These are phyloP conservation scores for Aramus guarauna DNA, from an alignment of 2,113 vertebrate species.

Conservation along the genomic window DNA sequence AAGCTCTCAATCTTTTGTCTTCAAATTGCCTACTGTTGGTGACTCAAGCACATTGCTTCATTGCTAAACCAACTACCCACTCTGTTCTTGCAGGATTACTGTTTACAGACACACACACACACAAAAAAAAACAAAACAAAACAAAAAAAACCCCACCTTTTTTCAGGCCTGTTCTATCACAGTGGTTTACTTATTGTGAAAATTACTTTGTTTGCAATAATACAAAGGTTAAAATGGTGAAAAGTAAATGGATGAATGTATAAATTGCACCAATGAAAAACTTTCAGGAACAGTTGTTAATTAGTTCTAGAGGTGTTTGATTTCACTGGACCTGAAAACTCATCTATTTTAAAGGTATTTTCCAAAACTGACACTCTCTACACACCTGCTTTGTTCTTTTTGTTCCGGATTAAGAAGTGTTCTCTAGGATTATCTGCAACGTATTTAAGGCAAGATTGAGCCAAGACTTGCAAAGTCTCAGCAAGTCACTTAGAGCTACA, in stretches of 20 bases:
- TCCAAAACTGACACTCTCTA: neutral
- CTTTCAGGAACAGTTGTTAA: neutral
- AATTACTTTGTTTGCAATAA: no score
- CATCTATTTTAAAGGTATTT: neutral
- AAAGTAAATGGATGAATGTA: neutral
- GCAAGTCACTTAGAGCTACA: neutral
- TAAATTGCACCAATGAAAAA: neutral
- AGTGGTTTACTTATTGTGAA: neutral
- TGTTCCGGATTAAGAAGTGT: neutral
- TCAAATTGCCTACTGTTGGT: neutral
- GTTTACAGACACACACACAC: neutral
- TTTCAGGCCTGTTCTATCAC: neutral
- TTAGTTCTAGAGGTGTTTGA: neutral
- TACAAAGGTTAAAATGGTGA: neutral
- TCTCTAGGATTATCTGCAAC: neutral
- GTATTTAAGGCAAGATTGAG: neutral
- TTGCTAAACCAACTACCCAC: neutral
- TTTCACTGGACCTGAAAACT: neutral
- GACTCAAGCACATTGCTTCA: neutral
- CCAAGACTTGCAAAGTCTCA: neutral
- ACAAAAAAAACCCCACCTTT: no score
- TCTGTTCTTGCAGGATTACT: neutral
- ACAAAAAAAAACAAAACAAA: accelerated
- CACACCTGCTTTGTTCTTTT: neutral
- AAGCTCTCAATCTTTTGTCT: neutral